phyloP scores from a whole-genome alignment of 2,888 invertebrate species.

The Acheta domesticus region DNA sequence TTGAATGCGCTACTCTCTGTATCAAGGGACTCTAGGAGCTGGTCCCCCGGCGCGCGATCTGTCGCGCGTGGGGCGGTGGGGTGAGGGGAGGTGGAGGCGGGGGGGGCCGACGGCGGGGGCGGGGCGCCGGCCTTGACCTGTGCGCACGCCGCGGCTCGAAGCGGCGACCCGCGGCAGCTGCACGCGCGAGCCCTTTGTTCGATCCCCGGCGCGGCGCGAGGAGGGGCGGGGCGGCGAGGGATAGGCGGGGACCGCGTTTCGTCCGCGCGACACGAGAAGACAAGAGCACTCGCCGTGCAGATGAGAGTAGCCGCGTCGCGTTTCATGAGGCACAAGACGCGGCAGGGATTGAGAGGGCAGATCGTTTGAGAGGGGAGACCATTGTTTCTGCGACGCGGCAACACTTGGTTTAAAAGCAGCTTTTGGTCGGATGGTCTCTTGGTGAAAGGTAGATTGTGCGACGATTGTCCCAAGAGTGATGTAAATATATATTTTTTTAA shows the following conservation, averaged over 20 bases:
- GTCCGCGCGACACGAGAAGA: neutral
- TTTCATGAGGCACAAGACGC: neutral
- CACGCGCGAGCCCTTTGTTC: slow-evolving; percentile 18
- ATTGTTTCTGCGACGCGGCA: no score
- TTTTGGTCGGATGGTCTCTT: no score
- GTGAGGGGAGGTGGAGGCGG: neutral
- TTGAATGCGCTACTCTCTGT: no score
- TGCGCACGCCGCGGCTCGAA: neutral
- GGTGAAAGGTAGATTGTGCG: no score
- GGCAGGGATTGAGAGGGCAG: neutral
- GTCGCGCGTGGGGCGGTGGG: neutral
- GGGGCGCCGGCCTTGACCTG: neutral
- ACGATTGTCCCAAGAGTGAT: no score
- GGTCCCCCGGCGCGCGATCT: no score
- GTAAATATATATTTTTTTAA: no score
- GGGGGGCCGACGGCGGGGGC: neutral
- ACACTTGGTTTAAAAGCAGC: no score
- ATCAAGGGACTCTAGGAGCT: no score
- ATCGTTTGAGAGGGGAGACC: no score
- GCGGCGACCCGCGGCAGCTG: neutral
- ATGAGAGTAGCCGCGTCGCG: neutral
- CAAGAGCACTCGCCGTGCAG: neutral
- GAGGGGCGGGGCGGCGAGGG: neutral
- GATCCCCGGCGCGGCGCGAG: neutral
- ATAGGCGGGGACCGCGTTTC: neutral